phyloP scores from a whole-genome alignment of 1,140 invertebrate genomes.

The Ericerus pela region DNA sequence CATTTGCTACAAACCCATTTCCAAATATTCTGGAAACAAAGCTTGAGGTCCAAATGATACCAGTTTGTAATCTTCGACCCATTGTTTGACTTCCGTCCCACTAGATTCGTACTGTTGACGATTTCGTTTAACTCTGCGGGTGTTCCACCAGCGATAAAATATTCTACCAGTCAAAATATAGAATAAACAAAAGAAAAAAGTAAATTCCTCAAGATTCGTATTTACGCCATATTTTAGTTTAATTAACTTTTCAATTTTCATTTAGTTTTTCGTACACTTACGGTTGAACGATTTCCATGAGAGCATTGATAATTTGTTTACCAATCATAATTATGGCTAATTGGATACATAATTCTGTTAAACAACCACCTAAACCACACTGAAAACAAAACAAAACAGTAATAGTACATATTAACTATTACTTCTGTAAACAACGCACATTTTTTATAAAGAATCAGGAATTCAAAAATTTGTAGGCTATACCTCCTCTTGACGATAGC shows the following conservation, averaged over 20 bases:
- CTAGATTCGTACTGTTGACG: not conserved
- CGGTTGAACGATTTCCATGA: constrained; percentile 64
- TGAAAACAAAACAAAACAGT: constrained; percentile 22
- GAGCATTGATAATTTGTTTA: constrained; percentile 85
- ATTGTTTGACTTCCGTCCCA: constrained; percentile 39
- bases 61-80: constrained; percentile 83
- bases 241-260: no score
- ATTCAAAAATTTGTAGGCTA: not conserved
- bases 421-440: no score
- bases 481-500: constrained; percentile 70
- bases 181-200: no score
- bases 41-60: constrained; percentile 77
- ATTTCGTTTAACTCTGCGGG: not conserved
- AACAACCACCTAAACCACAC: constrained; percentile 76
- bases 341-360: constrained; percentile 88
- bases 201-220: no score
- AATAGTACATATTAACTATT: no score
- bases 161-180: no score
- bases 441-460: not conserved
- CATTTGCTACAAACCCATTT: constrained; percentile 60
- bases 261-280: constrained; percentile 18
- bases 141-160: constrained; percentile 6
- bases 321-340: constrained; percentile 93
- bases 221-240: no score
- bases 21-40: constrained; percentile 90